Percentiles rank a stretch among this genome's conserved stretches.
Evolutionary conservation across 2,888 invertebrate genomes (phyloP).

Genomic region (Notocelia uddmanniana): DNA sequence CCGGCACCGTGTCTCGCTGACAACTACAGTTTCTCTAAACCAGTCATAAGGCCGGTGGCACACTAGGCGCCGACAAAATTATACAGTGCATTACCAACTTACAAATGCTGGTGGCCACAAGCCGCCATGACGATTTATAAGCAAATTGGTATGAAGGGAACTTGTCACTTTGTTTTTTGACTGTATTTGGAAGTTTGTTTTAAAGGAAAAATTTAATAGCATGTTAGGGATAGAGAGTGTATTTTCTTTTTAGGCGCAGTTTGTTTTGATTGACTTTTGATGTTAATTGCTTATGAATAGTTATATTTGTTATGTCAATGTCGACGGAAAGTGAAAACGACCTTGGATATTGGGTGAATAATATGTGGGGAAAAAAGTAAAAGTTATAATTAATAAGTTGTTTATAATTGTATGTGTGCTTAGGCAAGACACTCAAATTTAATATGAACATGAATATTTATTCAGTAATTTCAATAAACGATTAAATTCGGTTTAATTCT

Average conservation of each 20-base stretch:
- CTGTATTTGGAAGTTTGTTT: constrained; percentile 6
- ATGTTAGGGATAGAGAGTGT: constrained; percentile 28
- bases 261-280: constrained; percentile 27
- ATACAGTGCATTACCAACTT: constrained; percentile 27
- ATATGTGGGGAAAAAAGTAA: constrained; percentile 22
- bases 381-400: constrained; percentile 5
- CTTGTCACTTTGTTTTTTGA: background rate
- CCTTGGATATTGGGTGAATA: constrained; percentile 11
- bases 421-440: background rate
- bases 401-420: background rate
- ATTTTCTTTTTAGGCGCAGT: constrained; percentile 29
- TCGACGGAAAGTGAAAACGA: constrained; percentile 30
- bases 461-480: too few relatives aligned
- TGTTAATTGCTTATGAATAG: constrained; percentile 18
- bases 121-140: background rate
- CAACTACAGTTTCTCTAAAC: constrained; percentile 77
- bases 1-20: constrained; percentile 56
- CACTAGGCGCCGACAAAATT: constrained; percentile 48
- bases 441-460: too few relatives aligned
- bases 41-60: constrained; percentile 61
- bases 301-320: constrained; percentile 24
- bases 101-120: background rate
- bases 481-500: too few relatives aligned
- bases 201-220: constrained; percentile 34
- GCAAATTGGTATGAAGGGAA: background rate